Evolutionary conservation across 2,888 invertebrate species (phyloP), one percentile per base, ranked within the genome.

Genomic region (Leptinotarsa juncta): DNA sequence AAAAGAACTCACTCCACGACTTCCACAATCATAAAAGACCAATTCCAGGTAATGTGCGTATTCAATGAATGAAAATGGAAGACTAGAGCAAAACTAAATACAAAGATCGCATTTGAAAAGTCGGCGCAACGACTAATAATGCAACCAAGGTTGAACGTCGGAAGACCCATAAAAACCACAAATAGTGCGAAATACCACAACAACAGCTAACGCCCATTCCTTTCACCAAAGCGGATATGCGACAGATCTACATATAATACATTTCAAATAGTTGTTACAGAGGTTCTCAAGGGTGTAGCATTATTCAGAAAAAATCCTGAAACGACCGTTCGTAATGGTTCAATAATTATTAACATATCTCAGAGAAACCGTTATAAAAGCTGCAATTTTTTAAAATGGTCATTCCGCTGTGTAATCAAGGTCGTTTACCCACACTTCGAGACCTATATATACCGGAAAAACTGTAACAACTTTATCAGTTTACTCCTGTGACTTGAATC

Each of bases 401-500:
- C 57, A 57, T 57, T 57, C 23, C 57, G 57, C 57, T 23, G 23
- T 57, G 26, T 57, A 57, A 57, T 57, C 57, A 57, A 57, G 57
- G 57, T 57, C 26, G 20, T 57, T 57, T 57, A 57, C 57, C 20
- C 57, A 57, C 57, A 57, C 57, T 57, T 23, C 23, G 15, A 23
- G 57, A 23, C 32, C 62, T 62, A 62, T 62, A 62, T 62, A 62
- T 62, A 62, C 62, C 62, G 42, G 62, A 62, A 62, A 62, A 42
- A 26, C n/a, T 42, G 26, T 32, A 26, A 15, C 57, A 42, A 72
- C 50, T 49, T 71, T 53, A 77, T 77, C 76, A 77, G 76, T 77
- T 67, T 57, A 57, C 57, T 57, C 57, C 57, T 57, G 57, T 57
- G 57, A 65, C 20, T 55, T 65, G 66, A 65, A 50, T 48, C 51